Conservation (phyloP, 2,113 vertebrate genomes). For the Onychostoma macrolepis region DNA sequence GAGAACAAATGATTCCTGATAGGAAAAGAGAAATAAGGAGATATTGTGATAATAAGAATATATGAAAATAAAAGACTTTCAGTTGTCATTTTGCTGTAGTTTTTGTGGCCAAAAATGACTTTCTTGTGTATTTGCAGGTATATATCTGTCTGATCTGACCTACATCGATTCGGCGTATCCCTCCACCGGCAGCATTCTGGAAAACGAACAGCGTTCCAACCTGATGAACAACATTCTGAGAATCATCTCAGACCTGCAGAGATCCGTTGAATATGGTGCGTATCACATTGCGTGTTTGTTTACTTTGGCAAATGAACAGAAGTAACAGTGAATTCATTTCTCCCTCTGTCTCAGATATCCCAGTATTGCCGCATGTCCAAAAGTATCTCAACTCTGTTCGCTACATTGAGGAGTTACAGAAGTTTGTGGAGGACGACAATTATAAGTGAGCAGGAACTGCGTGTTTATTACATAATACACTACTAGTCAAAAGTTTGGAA, state of each 20-base stretch:
- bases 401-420: constrained; percentile 98
- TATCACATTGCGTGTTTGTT: background rate
- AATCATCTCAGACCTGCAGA: constrained; percentile 97
- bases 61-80: background rate
- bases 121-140: constrained; percentile 76
- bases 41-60: background rate
- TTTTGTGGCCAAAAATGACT: background rate
- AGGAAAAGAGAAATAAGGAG: background rate
- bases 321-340: background rate
- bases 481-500: background rate
- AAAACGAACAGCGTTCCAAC: constrained; percentile 96
- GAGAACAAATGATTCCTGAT: background rate
- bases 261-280: constrained; percentile 95
- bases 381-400: constrained; percentile 97
- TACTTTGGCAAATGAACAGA: background rate
- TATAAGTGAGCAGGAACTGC: constrained; percentile 85
- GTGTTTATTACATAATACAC: background rate
- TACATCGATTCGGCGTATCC: constrained; percentile 98
- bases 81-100: background rate
- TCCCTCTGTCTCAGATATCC: constrained; percentile 81
- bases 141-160: constrained; percentile 97
- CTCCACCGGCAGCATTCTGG: constrained; percentile 97
- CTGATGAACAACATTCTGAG: constrained; percentile 98
- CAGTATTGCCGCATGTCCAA: constrained; percentile 93
- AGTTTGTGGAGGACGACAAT: constrained; percentile 99